Base-by-base conservation (phyloP, 2,888 invertebrate species). In the Bedellia somnulentella region DNA sequence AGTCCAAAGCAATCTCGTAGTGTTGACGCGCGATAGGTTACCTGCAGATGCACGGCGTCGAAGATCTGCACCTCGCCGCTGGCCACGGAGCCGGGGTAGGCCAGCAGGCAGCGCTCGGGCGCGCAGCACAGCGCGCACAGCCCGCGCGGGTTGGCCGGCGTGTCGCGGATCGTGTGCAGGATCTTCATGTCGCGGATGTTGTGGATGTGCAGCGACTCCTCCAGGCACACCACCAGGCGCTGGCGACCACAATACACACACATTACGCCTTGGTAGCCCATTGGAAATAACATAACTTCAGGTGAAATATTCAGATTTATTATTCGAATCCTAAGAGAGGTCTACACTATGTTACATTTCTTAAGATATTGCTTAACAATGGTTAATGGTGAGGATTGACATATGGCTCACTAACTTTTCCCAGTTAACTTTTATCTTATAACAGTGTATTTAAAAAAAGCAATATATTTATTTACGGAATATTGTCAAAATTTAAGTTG, bases 111-210 rank as follows among this genome's bases (percentile, higher is more conserved):
- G 75, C 89, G 88, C 39, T 96, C 95, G 43, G 87, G 89, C 67
- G 86, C 86, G 31, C 87, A 85, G 36, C 94, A 92, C 30, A 97
- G 81, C 35, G 94, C 93, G 76, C 93, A 93, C 40, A 97, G 79
- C 12, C 99, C 99, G 49, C 82, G 81, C 33, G 90, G 87, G 79
- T 99, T 99, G 37, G 92, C 89, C 38, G 99, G 98, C 37, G 98
- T 98, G 67, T 99, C 98, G 47, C 95, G 84, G 58, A 99, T 98
- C 35, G 95, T 96, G 75, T 99, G 98, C 52, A 98, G 80, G 41
- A 97, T 91, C 77, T 93, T 94, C 96, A 97, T 96, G 64, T 97
- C 95, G 46, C 90, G 86, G 52, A 99, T 96, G 76, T 96, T 97
- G 80, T 99, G 98, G 58, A 99, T 95, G 70, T 96, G 96, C 43